Percentiles rank a stretch among this genome's conserved stretches.
These are phyloP conservation scores for Pterocles burchelli DNA, from an alignment of 2,113 vertebrate genomes.

Conservation along the genomic window DNA sequence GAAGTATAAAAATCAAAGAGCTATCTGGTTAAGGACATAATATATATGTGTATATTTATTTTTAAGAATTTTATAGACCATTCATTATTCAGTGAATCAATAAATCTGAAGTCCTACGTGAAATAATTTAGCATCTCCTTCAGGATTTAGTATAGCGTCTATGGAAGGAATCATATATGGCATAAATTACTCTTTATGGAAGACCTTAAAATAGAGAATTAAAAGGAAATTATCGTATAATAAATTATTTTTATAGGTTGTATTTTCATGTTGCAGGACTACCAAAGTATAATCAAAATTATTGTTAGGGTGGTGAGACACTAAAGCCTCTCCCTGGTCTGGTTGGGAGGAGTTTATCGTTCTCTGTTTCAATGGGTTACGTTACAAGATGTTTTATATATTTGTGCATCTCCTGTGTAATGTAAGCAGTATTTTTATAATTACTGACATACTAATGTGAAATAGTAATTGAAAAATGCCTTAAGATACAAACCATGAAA, in stretches of 20 bases:
- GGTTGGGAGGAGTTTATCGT: neutral
- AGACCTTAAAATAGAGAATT: neutral
- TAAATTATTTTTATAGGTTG: neutral
- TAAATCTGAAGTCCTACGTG: neutral
- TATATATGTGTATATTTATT: neutral
- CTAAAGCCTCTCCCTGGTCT: neutral
- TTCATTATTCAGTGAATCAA: neutral
- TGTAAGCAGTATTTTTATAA: constrained; percentile 26
- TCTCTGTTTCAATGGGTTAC: neutral
- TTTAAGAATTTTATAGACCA: neutral
- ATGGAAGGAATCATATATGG: neutral
- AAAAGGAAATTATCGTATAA: neutral
- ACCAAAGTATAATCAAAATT: neutral
- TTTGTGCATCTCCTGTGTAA: constrained; percentile 18
- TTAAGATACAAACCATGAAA: constrained; percentile 29
- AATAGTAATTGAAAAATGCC: constrained; percentile 41
- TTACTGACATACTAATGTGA: neutral
- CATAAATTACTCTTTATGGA: neutral
- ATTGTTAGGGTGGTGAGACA: neutral
- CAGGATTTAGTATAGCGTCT: neutral
- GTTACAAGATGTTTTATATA: neutral
- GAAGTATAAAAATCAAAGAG: neutral
- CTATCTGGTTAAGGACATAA: neutral
- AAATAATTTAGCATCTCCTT: neutral
- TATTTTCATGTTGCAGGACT: neutral